A percentile compares a stretch with the other conserved stretches of the same genome.
Evolutionary conservation across 2,888 invertebrate species (phyloP).

Genomic region (Petrolisthes manimaculis): DNA sequence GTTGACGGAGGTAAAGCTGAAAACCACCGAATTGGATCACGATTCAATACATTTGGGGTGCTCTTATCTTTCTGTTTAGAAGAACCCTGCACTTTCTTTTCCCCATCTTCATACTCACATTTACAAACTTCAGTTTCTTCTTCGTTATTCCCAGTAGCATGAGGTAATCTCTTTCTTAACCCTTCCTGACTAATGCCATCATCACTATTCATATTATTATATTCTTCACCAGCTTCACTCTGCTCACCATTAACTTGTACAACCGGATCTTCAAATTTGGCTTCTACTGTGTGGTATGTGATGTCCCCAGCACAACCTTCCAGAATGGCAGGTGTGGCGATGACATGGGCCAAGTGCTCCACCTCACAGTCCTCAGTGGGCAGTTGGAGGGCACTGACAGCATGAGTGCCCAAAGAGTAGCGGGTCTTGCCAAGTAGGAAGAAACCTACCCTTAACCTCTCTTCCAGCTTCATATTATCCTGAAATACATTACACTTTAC

Average conservation of each 20-base stretch:
- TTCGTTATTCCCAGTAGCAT: neutral
- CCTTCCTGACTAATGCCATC: conserved; percentile 3
- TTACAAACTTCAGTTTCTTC: neutral
- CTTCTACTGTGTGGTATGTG: conserved; percentile 38
- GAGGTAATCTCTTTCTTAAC: conserved; percentile 11
- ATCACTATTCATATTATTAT: neutral
- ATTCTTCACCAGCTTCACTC: neutral
- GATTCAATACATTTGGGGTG: conserved; percentile 11
- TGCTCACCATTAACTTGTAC: conserved; percentile 1
- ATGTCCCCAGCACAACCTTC: conserved; percentile 42
- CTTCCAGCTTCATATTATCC: conserved; percentile 45
- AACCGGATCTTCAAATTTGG: conserved; percentile 37
- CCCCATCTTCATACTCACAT: conserved; percentile 12
- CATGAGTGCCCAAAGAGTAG: conserved; percentile 51
- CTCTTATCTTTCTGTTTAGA: neutral
- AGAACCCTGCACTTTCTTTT: neutral
- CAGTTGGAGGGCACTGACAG: conserved; percentile 60
- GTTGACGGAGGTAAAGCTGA: conserved; percentile 57
- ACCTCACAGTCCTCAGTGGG: conserved; percentile 45
- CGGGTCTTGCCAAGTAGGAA: conserved; percentile 61
- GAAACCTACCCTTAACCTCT: conserved; percentile 52
- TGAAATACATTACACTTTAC: neutral
- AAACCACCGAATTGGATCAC: conserved; percentile 63
- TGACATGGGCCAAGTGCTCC: conserved; percentile 23
- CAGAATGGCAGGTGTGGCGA: conserved; percentile 25